Percentiles rank a stretch among this genome's conserved stretches.
phyloP scores from a whole-genome alignment of 2,888 invertebrate species.

The Drosophila percnosoma region DNA sequence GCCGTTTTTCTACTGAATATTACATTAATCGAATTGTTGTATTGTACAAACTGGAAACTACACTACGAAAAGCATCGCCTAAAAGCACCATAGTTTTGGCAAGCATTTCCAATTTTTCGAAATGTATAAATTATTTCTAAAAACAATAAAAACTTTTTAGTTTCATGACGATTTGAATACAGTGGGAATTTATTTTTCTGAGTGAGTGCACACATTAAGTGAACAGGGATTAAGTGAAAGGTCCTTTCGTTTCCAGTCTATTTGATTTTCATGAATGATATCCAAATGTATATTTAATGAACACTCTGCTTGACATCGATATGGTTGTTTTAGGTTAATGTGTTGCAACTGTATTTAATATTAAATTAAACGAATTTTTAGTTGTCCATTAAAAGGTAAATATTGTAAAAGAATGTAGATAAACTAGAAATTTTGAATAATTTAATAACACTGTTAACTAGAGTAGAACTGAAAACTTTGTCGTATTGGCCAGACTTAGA shows the following conservation, averaged over 20 bases:
- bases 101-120: neutral
- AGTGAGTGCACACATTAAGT: neutral
- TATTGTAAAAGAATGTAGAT: neutral
- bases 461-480: too few relatives aligned
- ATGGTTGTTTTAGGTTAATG: neutral
- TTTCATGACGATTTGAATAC: neutral
- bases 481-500: too few relatives aligned
- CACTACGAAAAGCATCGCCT: neutral
- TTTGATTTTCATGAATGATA: neutral
- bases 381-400: neutral
- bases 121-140: neutral
- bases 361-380: neutral
- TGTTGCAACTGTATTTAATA: neutral
- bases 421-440: too few relatives aligned
- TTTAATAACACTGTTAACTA: too few relatives aligned
- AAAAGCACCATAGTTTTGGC: neutral
- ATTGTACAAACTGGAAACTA: neutral
- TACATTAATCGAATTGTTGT: neutral
- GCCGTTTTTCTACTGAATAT: neutral
- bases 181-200: neutral
- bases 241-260: neutral
- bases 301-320: neutral
- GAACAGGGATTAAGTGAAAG: neutral
- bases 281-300: slow-evolving; percentile 1
- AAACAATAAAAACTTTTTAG: neutral